Evolutionary conservation across 2,113 vertebrate species (phyloP), one percentile per base, ranked within the genome.

Genomic region (Neodon shergylaensis): DNA sequence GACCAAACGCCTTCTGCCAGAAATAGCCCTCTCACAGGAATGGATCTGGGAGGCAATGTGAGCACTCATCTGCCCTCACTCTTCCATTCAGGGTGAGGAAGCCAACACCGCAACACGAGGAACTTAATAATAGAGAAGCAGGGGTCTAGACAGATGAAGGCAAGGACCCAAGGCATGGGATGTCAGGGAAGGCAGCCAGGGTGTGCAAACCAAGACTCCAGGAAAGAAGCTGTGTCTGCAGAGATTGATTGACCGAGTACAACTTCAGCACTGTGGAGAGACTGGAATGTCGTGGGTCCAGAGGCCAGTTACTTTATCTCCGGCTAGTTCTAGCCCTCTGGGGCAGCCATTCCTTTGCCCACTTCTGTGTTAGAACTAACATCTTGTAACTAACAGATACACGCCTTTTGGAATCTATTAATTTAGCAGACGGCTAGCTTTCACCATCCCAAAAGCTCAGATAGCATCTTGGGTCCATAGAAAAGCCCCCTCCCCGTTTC

Each of bases 1-100:
- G 26, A 42, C 42, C 66, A 89, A 91, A 92, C 0, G 36, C 58
- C 76, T 88, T 92, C 90, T 83, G 86, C 58, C 78, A 84, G n/a
- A 63, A 94, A 90, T 24, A 90, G 54, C 65, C 83, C 21, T 90
- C 65, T 96, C 44, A 24, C 7, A 54, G 91, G 95, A 93, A 49
- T 42, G 65, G 90, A 83, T 58, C 82, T 72, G 49, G n/a, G 44
- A n/a, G 91, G 72, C 44, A 44, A 44, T 49, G 68, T n/a, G 72
- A 65, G 70, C 65, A 47, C 47, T 92, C 47, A 92, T 24, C 66
- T 54, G 1, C 73, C 44, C 36, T 82, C 22, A 84, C 21, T 14
- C 52, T 85, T 76, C 83, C 86, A 70, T 79, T 63, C 86, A 52
- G 26, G 83, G 39, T 31, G 61, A 93, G 86, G 63, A 86, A 89